Evolutionary conservation across 2,888 invertebrate species (phyloP), one percentile per base, ranked within the genome.

Genomic region (Agriopis marginaria): DNA sequence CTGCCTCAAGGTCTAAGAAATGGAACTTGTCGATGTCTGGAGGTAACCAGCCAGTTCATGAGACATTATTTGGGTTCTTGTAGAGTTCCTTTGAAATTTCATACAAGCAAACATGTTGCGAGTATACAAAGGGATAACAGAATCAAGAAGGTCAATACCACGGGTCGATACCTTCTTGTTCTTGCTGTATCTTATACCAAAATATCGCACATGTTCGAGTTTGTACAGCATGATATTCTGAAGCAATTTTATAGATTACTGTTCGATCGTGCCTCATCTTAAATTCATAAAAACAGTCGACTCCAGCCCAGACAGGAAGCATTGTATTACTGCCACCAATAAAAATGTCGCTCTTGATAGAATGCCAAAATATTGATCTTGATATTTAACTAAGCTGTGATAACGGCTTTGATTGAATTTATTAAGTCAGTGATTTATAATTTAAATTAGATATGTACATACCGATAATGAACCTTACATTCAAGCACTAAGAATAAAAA

Each of bases 1-100:
- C 85, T 77, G 77, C 74, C 56, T 72, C 88, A 87, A 93, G 93
- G 93, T 89, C 88, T 89, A 91, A 93, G 93, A 93, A 92, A 93
- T 92, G 88, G 83, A 87, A 86, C 82, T 84, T 79, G 50, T 39
- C 54, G 50, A 40, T 14, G 49, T 6, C 9, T 50, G 53, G n/a
- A 32, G 7, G 7, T 61, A 50, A 7, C 2, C 42, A 51, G 6
- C 50, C 7, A 53, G 53, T 32, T 50, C 32, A 53, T 32, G 32
- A 39, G 32, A 5, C 32, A 32, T 5, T 32, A 32, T 32, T 32
- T 32, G 32, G 32, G 32, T 5, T 32, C 32, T 32, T 32, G 32
- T 32, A 32, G 32, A 32, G 32, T 32, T 32, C 5, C 32, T 32
- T 32, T 32, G 32, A 4, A 3, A 32, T 32, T 32, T 23, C 17